phyloP scores from a whole-genome alignment of 2,113 vertebrate species.

The Diglossa brunneiventris region DNA sequence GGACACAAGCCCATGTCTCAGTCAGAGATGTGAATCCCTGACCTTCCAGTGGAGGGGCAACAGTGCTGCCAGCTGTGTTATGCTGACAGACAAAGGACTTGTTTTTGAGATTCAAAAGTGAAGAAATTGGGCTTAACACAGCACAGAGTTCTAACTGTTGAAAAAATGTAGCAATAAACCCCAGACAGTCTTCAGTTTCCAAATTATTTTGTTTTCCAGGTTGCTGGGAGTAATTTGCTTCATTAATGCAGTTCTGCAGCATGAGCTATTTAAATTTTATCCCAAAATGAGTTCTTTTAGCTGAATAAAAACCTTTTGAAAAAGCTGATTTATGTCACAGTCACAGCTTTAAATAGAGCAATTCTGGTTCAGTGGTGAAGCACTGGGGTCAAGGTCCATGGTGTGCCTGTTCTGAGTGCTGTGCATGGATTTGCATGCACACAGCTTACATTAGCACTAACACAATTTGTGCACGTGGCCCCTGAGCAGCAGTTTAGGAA shows the following conservation, averaged over 20 bases:
- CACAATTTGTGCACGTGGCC: conserved; percentile 4
- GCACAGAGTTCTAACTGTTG: not conserved
- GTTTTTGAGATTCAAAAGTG: not conserved
- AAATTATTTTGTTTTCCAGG: conserved; percentile 38
- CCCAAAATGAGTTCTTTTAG: not conserved
- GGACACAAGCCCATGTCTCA: conserved; percentile 28
- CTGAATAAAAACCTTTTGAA: conserved; percentile 19
- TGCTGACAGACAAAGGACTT: conserved; percentile 35
- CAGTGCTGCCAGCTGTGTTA: conserved; percentile 55
- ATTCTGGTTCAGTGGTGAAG: not conserved
- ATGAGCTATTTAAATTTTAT: conserved; percentile 7
- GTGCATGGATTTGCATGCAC: conserved; percentile 23
- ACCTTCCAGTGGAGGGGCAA: conserved; percentile 35
- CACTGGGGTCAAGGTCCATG: not conserved
- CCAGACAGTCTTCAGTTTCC: not conserved
- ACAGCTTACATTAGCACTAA: conserved; percentile 10
- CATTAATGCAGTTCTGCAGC: conserved; percentile 19
- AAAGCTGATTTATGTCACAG: conserved; percentile 5
- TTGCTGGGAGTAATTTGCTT: conserved; percentile 18
- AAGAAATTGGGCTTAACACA: conserved; percentile 25
- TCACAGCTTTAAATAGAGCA: not conserved
- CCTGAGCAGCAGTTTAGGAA: conserved; percentile 31
- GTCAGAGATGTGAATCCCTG: conserved; percentile 31
- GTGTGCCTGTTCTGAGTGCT: not conserved
- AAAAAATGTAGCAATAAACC: not conserved